Evolutionary conservation across 2,888 invertebrate species (phyloP), one percentile per base, ranked within the genome.

Genomic region (Scaptodrosophila latifasciaeformis): DNA sequence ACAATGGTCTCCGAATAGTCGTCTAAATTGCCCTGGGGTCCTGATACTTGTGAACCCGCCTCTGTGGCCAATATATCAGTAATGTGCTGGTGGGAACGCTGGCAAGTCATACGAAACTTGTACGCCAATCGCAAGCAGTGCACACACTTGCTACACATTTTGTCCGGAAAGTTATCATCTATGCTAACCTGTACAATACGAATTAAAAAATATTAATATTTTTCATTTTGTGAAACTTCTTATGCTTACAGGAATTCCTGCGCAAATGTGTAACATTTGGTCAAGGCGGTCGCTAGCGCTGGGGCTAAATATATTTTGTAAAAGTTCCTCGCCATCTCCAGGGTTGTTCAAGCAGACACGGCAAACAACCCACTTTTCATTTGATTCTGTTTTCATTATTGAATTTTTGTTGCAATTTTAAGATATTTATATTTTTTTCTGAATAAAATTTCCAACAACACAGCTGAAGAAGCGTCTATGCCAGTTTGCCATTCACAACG

Each of bases 201-300:
- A 48, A 54, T 29, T n/a, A 7, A 35, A 17, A 49, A 35, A n/a
- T 1, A 37, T 10, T 6, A 47, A 13, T 1, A 4, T 10, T 29
- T 1, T 17, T 12, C 2, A 10, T 7, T 5, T 2, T 13, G 4
- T 0, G 1, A 13, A 5, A 31, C 10, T 18, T 18, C 2, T 10
- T 7, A 1, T 24, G 72, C 72, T 74, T 53, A 84, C 84, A 7
- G 84, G 83, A 6, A 84, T 79, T 15, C 85, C 84, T 24, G 84
- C 84, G 51, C 84, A 84, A 44, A 84, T 82, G 52, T 82, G 71
- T 30, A 84, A 77, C 84, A 85, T 84, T 52, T 81, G 71, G 47
- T 81, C 84, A 10, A 83, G 67, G 45, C 84, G 84, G 47, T 79
- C 78, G 57, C 61, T 71, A 21, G 66, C 70, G 19, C 71, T 80